A percentile compares a stretch with the other conserved stretches of the same genome.
Conservation (phyloP, 30 jellyfish, hydroid and myxozoan genomes). For the Cassiopea xamachana region DNA sequence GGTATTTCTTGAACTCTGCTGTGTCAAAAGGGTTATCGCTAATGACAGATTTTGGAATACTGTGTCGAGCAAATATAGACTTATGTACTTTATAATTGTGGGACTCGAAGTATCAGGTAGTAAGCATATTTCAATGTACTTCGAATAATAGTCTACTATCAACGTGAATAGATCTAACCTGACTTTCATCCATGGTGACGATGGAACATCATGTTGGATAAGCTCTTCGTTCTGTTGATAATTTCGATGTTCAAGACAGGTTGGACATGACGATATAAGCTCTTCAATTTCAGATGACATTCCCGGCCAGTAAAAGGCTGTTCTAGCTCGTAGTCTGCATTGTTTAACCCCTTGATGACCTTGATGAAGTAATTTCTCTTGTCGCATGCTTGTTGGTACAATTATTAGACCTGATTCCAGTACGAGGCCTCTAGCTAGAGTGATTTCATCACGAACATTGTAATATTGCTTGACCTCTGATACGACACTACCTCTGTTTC, state of each 20-base stretch:
- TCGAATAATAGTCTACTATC: slow-evolving; percentile 42
- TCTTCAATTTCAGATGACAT: slow-evolving; percentile 45
- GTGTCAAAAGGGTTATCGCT: slow-evolving; percentile 19
- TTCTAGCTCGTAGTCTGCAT: slow-evolving; percentile 50
- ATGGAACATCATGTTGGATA: slow-evolving; percentile 38
- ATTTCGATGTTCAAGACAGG: slow-evolving; percentile 52
- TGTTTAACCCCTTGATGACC: slow-evolving; percentile 61
- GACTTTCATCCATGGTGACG: slow-evolving; percentile 54
- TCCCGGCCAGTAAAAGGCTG: slow-evolving; percentile 43
- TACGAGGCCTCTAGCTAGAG: slow-evolving; percentile 31
- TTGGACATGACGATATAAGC: slow-evolving; percentile 14
- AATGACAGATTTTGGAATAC: slow-evolving; percentile 6
- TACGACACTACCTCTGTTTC: not conserved
- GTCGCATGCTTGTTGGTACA: slow-evolving; percentile 42
- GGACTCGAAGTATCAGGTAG: slow-evolving; percentile 36
- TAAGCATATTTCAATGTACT: not conserved
- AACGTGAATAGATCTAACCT: slow-evolving; percentile 17
- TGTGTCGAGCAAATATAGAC: slow-evolving; percentile 23
- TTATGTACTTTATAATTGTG: slow-evolving; percentile 19
- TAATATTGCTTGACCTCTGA: slow-evolving; percentile 37
- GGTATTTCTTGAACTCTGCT: slow-evolving; percentile 1
- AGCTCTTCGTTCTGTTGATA: slow-evolving; percentile 51
- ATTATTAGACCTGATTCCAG: slow-evolving; percentile 25
- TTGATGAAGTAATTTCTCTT: slow-evolving; percentile 32
- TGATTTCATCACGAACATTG: slow-evolving; percentile 43